Evolutionary conservation across 2,888 invertebrate species (phyloP).

Genomic region (Acanthacorydalis orientalis): DNA sequence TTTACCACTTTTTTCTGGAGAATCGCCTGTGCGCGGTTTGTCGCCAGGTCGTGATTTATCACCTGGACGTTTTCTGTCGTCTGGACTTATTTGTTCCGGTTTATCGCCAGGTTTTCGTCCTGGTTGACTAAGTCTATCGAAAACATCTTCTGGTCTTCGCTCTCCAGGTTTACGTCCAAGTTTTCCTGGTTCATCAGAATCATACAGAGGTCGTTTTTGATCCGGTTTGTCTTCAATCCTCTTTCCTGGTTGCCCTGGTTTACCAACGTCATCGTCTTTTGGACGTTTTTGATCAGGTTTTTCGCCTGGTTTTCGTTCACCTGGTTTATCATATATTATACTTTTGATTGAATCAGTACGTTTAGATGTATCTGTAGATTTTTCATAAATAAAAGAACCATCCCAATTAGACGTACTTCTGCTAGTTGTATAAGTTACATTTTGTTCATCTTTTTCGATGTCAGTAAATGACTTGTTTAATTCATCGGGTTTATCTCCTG

Average conservation of each 20-base stretch:
- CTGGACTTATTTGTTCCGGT: not conserved
- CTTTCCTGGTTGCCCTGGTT: not conserved
- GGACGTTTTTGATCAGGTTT: not conserved
- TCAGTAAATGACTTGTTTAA: conserved; percentile 18
- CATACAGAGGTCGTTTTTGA: conserved; percentile 10
- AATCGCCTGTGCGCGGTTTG: conserved; percentile 8
- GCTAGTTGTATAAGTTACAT: conserved; percentile 15
- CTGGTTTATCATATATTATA: not conserved
- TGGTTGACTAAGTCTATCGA: not conserved
- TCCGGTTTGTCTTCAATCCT: too few relatives aligned
- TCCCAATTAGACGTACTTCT: conserved; percentile 20
- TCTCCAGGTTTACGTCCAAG: not conserved
- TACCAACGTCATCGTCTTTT: conserved; percentile 23
- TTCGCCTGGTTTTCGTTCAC: not conserved
- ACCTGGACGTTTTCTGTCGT: not conserved
- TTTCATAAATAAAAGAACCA: conserved; percentile 28
- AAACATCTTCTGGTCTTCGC: conserved; percentile 18
- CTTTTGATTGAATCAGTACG: not conserved
- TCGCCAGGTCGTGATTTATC: too few relatives aligned
- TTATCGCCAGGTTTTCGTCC: not conserved
- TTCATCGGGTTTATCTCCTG: conserved; percentile 17
- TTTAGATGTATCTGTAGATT: conserved; percentile 11
- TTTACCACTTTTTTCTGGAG: conserved; percentile 14
- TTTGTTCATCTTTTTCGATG: conserved; percentile 18
- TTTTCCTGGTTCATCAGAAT: too few relatives aligned